These are phyloP conservation scores for Yasuhikotakia modesta DNA, from an alignment of 2,797 vertebrate species.

Conservation along the genomic window DNA sequence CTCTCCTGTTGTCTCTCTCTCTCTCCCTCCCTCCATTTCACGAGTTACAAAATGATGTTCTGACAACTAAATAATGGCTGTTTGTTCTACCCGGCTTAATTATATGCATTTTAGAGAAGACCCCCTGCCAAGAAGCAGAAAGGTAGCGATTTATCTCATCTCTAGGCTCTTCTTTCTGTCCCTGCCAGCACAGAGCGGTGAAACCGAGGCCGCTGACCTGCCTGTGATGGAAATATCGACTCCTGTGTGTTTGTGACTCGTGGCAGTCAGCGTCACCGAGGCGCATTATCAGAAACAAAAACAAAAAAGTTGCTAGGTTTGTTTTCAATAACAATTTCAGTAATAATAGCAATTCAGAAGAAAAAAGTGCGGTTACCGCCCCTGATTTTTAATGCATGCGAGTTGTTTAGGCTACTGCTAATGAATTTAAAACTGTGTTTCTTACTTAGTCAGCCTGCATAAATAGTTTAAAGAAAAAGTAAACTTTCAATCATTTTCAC, in stretches of 20 bases:
- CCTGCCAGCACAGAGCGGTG: slow-evolving; percentile 21
- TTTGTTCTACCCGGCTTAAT: slow-evolving; percentile 61
- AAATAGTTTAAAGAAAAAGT: too few relatives aligned
- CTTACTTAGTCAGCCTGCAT: too few relatives aligned
- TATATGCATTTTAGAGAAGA: slow-evolving; percentile 60
- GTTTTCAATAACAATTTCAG: slow-evolving; percentile 39
- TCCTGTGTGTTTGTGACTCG: slow-evolving; percentile 31
- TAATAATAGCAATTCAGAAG: slow-evolving; percentile 29
- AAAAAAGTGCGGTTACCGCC: slow-evolving; percentile 16
- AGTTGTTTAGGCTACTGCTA: background rate
- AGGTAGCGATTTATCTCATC: slow-evolving; percentile 56
- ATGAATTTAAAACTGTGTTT: too few relatives aligned
- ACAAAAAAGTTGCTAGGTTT: background rate
- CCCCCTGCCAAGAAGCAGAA: slow-evolving; percentile 55
- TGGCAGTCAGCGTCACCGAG: background rate
- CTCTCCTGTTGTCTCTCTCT: slow-evolving; percentile 14
- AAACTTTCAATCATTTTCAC: too few relatives aligned
- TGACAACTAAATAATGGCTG: slow-evolving; percentile 62
- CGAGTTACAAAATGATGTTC: slow-evolving; percentile 50
- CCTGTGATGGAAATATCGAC: slow-evolving; percentile 32
- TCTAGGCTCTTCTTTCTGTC: slow-evolving; percentile 31
- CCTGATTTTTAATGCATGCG: background rate
- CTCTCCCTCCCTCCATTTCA: slow-evolving; percentile 31
- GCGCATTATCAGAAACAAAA: background rate
- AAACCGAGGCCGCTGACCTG: slow-evolving; percentile 28